Evolutionary conservation across 2,888 invertebrate genomes (phyloP).

Genomic region (Leptinotarsa haldemani): DNA sequence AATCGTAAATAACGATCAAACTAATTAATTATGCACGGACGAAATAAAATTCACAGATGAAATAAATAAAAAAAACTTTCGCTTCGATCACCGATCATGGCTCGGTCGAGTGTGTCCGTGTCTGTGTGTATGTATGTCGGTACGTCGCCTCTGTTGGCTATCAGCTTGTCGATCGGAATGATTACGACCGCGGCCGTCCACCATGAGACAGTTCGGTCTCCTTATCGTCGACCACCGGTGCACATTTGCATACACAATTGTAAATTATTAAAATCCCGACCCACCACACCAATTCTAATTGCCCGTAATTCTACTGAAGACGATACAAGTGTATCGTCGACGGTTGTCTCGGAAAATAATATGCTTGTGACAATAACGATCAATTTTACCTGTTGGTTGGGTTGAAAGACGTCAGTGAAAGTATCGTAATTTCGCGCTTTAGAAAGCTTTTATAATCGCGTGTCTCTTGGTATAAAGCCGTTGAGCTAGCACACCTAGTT

Average conservation of each 20-base stretch:
- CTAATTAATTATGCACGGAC: constrained; percentile 2
- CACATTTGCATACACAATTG: constrained; percentile 64
- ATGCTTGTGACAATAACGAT: no score
- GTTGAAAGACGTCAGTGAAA: no score
- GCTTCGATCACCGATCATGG: constrained; percentile 5
- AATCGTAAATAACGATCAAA: background rate
- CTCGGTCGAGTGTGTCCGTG: constrained; percentile 20
- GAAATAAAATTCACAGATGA: background rate
- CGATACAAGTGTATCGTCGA: background rate
- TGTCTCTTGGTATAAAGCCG: no score
- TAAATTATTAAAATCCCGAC: constrained; percentile 60
- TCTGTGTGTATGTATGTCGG: constrained; percentile 32
- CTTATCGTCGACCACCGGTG: constrained; percentile 44
- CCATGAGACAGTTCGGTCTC: constrained; percentile 32
- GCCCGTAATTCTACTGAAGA: background rate
- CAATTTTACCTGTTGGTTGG: no score
- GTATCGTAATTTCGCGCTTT: no score
- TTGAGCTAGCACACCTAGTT: no score
- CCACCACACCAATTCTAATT: constrained; percentile 35
- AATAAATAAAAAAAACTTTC: background rate
- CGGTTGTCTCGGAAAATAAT: no score
- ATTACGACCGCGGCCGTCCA: constrained; percentile 57
- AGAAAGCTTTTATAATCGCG: no score
- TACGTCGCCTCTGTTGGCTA: constrained; percentile 57
- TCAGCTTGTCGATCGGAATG: constrained; percentile 61